A percentile compares a stretch with the other conserved stretches of the same genome.
These are phyloP conservation scores for Frankliniella fusca DNA, from an alignment of 2,888 invertebrate genomes.

Conservation along the genomic window DNA sequence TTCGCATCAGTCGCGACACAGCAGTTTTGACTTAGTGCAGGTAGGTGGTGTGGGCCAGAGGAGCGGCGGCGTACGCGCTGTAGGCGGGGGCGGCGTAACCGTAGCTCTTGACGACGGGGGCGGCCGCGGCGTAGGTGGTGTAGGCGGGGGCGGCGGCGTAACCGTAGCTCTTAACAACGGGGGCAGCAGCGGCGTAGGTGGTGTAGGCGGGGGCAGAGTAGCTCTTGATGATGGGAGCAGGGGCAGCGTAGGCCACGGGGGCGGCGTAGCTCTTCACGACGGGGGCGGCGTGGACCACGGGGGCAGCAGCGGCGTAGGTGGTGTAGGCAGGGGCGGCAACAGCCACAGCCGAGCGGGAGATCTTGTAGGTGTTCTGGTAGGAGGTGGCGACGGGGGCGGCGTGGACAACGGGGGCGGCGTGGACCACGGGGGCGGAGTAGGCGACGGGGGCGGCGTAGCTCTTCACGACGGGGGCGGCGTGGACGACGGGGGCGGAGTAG, in stretches of 20 bases:
- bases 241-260: constrained; percentile 2
- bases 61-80: neutral
- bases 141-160: constrained; percentile 22
- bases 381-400: neutral
- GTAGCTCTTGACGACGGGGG: constrained; percentile 23
- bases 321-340: neutral
- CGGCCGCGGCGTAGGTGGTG: constrained; percentile 20
- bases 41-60: neutral
- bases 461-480: neutral
- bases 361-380: constrained; percentile 26
- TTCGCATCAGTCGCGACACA: neutral
- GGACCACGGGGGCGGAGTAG: neutral
- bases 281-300: neutral
- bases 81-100: constrained; percentile 12
- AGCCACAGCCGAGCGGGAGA: constrained; percentile 17
- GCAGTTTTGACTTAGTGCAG: neutral
- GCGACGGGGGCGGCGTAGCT: neutral
- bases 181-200: neutral
- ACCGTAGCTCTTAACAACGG: neutral
- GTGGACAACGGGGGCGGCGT: neutral
- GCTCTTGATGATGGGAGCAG: neutral
- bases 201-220: neutral
- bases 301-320: constrained; percentile 5
- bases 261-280: constrained; percentile 15
- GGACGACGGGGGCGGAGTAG: neutral